Evolutionary conservation across 1,140 invertebrate species (phyloP), one percentile per base, ranked within the genome.

Genomic region (Saccostrea cuccullata): DNA sequence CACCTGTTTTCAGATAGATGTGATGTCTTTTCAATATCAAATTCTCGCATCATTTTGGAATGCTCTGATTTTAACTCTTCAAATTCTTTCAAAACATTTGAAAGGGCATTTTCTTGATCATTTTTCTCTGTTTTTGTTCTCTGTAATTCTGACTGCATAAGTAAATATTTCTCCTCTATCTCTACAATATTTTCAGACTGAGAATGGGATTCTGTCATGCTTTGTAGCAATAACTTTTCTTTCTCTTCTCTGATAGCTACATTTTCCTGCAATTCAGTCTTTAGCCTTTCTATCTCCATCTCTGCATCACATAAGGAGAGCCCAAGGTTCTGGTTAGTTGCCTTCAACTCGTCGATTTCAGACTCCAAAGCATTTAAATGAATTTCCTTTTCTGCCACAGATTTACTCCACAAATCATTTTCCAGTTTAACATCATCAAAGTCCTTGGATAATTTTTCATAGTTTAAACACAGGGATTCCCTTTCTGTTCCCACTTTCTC

Each of bases 111-210:
- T 77, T 77, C 70, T 13, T 30, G 23, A 12, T 77, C 70, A 15
- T 15, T 36, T 30, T 77, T 77, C 13, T 77, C 70, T 30, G 30
- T 26, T 26, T 77, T 2, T 40, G 30, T 36, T 6, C 11, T 17
- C 11, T 30, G 13, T 26, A 77, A 17, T 15, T 77, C 26, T 30
- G 26, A 30, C 30, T 77, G 9, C 12, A 77, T 9, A 77, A 30
- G 23, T 26, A 13, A 77, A 77, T 9, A 26, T 13, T 5, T 30
- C 26, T 77, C 70, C 11, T 15, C 26, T 0, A 84, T 13, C 40
- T 84, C 58, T 30, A 40, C 55, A n/a, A n/a, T 56, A 20, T 56
- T 13, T 84, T 56, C 56, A 55, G 83, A 84, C 55, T 84, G 83
- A 84, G 26, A 23, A 9, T 84, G 20, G 26, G 26, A 17, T 70